These are phyloP conservation scores for Rhopalosiphum maidis DNA, from an alignment of 1,140 invertebrate genomes.

Conservation along the genomic window DNA sequence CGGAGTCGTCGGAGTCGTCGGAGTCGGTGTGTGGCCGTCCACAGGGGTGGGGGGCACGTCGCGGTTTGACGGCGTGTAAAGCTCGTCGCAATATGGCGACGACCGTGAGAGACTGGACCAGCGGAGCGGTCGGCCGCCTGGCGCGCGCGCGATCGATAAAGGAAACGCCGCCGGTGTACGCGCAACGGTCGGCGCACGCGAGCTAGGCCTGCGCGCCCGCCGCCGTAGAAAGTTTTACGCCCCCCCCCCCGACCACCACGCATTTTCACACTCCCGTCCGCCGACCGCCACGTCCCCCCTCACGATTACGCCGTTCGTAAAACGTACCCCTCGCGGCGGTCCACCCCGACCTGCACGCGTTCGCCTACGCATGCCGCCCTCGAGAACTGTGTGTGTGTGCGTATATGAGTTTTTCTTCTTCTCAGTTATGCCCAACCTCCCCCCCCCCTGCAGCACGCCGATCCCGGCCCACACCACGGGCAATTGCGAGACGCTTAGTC, in stretches of 20 bases:
- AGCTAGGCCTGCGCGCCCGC: constrained; percentile 29
- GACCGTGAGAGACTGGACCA: constrained; percentile 51
- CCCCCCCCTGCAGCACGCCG: no score
- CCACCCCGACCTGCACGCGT: no score
- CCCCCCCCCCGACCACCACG: background rate
- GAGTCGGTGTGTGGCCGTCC: background rate
- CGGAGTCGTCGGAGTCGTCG: background rate
- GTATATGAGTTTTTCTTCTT: background rate
- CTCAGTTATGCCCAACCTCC: background rate
- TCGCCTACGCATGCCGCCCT: background rate
- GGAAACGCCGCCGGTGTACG: constrained; percentile 37
- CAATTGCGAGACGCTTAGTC: background rate
- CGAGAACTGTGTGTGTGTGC: background rate
- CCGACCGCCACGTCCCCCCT: no score
- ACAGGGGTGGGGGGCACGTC: constrained; percentile 12
- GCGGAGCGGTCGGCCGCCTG: constrained; percentile 35
- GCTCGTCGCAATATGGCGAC: constrained; percentile 56
- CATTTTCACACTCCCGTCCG: background rate
- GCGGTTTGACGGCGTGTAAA: constrained; percentile 45
- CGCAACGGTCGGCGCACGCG: background rate
- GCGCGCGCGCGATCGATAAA: constrained; percentile 44
- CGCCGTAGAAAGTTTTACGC: background rate
- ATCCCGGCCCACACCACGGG: background rate
- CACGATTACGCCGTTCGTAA: background rate
- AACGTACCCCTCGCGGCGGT: background rate